Evolutionary conservation across 2,888 invertebrate genomes (phyloP).

Genomic region (Colletes collaris): DNA sequence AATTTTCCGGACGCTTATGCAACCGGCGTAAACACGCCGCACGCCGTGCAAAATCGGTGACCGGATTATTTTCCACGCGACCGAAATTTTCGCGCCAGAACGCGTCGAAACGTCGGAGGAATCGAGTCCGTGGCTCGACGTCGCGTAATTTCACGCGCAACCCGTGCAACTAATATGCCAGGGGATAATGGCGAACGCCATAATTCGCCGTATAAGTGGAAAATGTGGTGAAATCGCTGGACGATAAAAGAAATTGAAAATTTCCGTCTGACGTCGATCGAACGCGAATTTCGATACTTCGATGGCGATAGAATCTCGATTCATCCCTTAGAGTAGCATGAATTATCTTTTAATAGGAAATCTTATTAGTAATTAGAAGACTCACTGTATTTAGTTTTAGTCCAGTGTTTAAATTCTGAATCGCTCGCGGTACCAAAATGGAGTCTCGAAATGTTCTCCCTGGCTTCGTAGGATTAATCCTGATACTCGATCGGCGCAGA

Average conservation of each 20-base stretch:
- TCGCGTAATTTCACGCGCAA: constrained; percentile 6
- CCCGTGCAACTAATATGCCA: not conserved
- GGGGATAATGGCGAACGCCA: constrained; percentile 10
- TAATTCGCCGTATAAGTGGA: constrained; percentile 7
- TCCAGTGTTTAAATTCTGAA: too few species aligned
- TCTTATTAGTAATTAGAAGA: too few species aligned
- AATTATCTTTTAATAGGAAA: too few species aligned
- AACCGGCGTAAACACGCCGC: constrained; percentile 24
- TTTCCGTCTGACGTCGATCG: too few species aligned
- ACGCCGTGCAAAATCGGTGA: constrained; percentile 16
- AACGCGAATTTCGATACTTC: too few species aligned
- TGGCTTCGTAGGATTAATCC: too few species aligned
- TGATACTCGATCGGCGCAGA: too few species aligned
- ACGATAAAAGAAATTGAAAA: constrained; percentile 3
- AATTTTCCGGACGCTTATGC: constrained; percentile 65
- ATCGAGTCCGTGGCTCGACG: not conserved
- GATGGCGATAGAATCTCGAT: too few species aligned
- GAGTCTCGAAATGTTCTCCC: too few species aligned
- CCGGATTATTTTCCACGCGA: constrained; percentile 26
- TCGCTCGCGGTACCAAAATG: too few species aligned
- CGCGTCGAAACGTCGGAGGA: constrained; percentile 30
- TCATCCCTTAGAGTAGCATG: too few species aligned
- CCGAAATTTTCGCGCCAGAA: constrained; percentile 40
- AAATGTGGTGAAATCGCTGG: constrained; percentile 15
- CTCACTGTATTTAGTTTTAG: too few species aligned